Evolutionary conservation across 1,140 invertebrate genomes (phyloP).

Genomic region (Drosophila ananassae): DNA sequence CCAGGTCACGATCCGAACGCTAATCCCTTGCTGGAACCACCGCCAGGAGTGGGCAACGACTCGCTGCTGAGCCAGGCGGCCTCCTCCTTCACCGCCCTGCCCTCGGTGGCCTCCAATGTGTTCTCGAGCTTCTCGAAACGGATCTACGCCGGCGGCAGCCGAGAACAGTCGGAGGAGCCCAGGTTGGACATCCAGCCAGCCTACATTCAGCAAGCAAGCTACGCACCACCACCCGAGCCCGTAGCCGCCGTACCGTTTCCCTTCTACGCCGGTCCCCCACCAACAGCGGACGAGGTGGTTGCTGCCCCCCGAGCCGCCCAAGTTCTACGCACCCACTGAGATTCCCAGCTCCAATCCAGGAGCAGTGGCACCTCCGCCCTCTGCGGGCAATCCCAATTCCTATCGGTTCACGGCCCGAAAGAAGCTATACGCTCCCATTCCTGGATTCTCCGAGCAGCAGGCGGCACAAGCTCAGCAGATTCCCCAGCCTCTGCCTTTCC

Average conservation of each 20-base stretch:
- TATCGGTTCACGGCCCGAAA: conserved; percentile 85
- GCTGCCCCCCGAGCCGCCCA: conserved; percentile 66
- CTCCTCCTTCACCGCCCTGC: conserved; percentile 86
- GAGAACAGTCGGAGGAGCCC: conserved; percentile 49
- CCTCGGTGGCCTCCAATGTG: conserved; percentile 86
- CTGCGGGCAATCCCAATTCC: conserved; percentile 83
- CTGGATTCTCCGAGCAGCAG: conserved; percentile 83
- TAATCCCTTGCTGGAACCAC: conserved; percentile 72
- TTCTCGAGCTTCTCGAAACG: conserved; percentile 86
- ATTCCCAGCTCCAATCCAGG: conserved; percentile 41
- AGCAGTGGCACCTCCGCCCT: conserved; percentile 29
- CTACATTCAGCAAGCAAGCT: conserved; percentile 64
- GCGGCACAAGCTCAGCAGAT: conserved; percentile 6
- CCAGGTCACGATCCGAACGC: conserved; percentile 59
- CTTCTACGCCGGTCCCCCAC: conserved; percentile 60
- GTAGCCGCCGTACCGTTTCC: conserved; percentile 38
- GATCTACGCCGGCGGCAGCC: conserved; percentile 68
- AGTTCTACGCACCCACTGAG: conserved; percentile 79
- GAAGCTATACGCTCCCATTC: conserved; percentile 86
- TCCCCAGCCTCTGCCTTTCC: conserved; percentile 34
- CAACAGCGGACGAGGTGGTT: conserved; percentile 20
- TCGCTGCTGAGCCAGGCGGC: conserved; percentile 85
- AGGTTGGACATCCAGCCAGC: conserved; percentile 74
- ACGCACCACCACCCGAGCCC: conserved; percentile 21
- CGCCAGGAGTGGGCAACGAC: conserved; percentile 51